Base-by-base conservation (phyloP, 2,888 invertebrate species). In the Tortrix viridana region DNA sequence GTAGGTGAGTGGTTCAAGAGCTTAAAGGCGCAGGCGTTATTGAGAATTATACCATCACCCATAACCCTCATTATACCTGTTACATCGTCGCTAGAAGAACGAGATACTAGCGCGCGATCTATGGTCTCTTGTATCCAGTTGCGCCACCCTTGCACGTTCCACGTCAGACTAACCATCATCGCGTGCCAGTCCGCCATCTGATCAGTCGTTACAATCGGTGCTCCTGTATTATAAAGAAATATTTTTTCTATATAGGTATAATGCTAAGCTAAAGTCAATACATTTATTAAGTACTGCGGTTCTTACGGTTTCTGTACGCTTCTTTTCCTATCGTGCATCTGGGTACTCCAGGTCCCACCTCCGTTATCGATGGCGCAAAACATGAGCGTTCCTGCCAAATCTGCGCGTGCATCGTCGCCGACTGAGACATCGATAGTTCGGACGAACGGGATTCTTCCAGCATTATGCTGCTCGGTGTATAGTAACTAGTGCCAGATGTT, bases 121-220 rank as follows among this genome's bases (percentile, higher is more conserved):
- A 91, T 77, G 60, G 81, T 84, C 44, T 86, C 87, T 58, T 89
- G 86, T 16, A 91, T 85, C 91, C 91, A 90, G 56, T 80, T 80
- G 3, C 86, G 81, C 91, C 91, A 91, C 1, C 88, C 85, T 61
- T 88, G 85, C 53, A 88, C 75, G 66, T 91, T 91, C 90, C 91
- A 90, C 80, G 86, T 81, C 20, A 90, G 72, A 66, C 88, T 89
- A 22, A 88, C 82, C 82, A 89, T 82, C 84, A 89, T 85, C 1
- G 89, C 83, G 65, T 87, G 86, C 89, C 89, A 89, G 69, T 91
- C 89, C 0, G 80, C 69, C 87, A 87, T 86, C 70, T 87, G 80
- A 57, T 88, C 86, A 38, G 86, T 83, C 1, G 84, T 79, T 14
- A 85, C 75, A 20, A 86, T 81, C 1, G 87, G 82, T 3, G 82